Evolutionary conservation across 2,113 vertebrate species (phyloP), one percentile per base, ranked within the genome.

Genomic region (Xyrauchen texanus): DNA sequence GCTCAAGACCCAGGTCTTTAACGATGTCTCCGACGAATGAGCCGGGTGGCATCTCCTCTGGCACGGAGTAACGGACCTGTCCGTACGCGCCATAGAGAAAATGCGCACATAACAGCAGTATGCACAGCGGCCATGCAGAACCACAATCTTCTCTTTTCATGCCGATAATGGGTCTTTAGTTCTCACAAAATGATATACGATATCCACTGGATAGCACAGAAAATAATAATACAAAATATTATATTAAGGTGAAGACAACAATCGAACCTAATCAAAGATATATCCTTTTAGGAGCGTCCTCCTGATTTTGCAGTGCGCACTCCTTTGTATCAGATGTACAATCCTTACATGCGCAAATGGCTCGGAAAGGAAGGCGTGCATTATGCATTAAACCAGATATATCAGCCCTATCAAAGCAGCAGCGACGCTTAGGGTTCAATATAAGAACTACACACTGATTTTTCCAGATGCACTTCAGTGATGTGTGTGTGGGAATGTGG

Each of bases 341-440:
- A 4, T 8, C 8, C 46, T 34, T 13, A 16, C 60, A 79, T 79
- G 65, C 68, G 46, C 60, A 58, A 80, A 57, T 47, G 61, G 11
- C 9, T 68, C 5, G 2, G 44, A 64, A n/a, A 68, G 11, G 76
- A 74, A 75, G 60, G 61, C 47, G 68, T 46, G 78, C 86, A 89
- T 58, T 10, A 74, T 61, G 70, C 42, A 69, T 68, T 72, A 68
- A 73, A 55, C 62, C 53, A 77, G 53, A 63, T 60, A 81, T 60
- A 46, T 66, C 15, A 15, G 67, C 62, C 34, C 45, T 11, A 68
- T 84, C 93, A 91, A 91, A 93, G 88, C 93, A 91, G 96, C 95
- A 96, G 95, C 94, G 95, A 92, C 95, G 88, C 95, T 85, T 78
- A 90, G 90, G 92, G 96, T 93, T 89, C 88, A 92, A 83, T 61